These are phyloP conservation scores for Phylloscopus trochilus DNA, from an alignment of 2,113 vertebrate species.

Conservation along the genomic window DNA sequence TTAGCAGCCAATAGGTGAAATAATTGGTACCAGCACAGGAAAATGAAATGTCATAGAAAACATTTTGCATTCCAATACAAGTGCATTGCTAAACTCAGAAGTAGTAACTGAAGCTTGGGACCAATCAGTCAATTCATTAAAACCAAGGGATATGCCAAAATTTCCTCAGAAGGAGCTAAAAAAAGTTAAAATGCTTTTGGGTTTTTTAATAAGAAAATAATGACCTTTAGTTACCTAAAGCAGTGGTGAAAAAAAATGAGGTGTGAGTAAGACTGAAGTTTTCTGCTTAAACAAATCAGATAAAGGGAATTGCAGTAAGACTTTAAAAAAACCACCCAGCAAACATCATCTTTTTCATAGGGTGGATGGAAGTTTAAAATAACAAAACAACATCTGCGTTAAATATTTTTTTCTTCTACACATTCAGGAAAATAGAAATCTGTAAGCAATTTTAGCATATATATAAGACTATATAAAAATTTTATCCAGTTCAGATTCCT, in stretches of 20 bases:
- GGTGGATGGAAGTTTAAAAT: neutral
- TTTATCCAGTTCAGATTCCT: accelerated
- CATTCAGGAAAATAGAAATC: neutral
- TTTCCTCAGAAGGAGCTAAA: neutral
- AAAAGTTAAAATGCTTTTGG: neutral
- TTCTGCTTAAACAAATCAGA: neutral
- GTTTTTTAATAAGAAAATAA: neutral
- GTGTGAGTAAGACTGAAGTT: neutral
- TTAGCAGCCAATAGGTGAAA: neutral
- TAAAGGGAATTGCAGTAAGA: neutral
- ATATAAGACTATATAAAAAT: neutral
- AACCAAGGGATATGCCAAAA: neutral
- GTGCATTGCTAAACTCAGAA: neutral
- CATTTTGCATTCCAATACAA: neutral
- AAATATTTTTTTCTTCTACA: neutral
- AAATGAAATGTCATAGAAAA: neutral
- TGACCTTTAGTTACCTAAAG: neutral
- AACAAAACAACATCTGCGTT: accelerated
- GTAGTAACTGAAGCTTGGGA: neutral
- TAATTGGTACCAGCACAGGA: neutral
- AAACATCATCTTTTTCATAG: neutral
- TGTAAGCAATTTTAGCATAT: neutral
- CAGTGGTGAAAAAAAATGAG: neutral
- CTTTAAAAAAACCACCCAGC: neutral
- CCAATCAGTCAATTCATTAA: neutral